These are phyloP conservation scores for Rhabdomys pumilio DNA, from an alignment of 2,797 vertebrate species.

Conservation along the genomic window DNA sequence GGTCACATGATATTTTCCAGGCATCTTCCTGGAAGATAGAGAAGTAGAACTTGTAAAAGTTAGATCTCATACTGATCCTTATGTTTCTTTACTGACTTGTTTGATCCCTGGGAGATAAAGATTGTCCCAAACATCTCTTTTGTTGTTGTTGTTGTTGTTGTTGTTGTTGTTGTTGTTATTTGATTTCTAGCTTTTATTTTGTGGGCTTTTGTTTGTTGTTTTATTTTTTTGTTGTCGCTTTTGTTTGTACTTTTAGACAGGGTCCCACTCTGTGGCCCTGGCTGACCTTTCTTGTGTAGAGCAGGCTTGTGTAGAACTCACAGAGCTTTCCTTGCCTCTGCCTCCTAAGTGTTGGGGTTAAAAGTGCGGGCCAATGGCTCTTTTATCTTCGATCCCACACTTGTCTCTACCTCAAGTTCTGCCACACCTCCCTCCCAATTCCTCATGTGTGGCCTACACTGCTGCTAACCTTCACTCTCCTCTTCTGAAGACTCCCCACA, in stretches of 20 bases:
- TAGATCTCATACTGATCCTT: background rate
- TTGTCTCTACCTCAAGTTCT: background rate
- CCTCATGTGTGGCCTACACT: slow-evolving; percentile 80
- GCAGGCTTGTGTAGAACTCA: background rate
- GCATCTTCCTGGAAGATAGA: background rate
- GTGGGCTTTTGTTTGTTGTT: background rate
- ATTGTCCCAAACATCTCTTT: background rate
- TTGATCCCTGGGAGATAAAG: background rate
- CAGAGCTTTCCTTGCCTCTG: background rate
- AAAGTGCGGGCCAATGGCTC: background rate
- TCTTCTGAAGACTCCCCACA: slow-evolving; percentile 91
- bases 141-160: background rate
- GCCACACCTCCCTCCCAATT: background rate
- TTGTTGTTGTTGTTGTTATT: background rate
- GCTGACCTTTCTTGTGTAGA: background rate
- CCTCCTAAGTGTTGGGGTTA: background rate
- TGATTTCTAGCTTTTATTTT: background rate
- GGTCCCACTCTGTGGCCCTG: background rate
- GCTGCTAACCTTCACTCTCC: slow-evolving; percentile 50
- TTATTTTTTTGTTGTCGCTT: background rate
- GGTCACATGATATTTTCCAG: background rate
- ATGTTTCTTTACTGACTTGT: background rate
- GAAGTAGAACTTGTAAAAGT: slow-evolving; percentile 18
- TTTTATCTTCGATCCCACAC: background rate
- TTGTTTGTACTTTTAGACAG: background rate